Conservation (phyloP, 2,113 vertebrate species). For the Sciurus niger region DNA sequence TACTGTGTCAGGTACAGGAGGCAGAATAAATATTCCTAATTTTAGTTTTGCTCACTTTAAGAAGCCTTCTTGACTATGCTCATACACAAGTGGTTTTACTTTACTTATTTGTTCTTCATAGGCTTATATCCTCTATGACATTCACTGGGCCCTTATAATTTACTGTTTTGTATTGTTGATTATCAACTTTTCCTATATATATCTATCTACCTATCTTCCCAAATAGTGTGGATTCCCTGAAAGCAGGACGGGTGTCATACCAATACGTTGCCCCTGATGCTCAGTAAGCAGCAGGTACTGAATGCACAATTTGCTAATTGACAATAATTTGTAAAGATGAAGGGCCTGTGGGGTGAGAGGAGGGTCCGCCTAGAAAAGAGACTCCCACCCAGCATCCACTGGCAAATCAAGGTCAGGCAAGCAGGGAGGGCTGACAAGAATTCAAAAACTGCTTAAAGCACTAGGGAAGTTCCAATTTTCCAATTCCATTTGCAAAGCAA, state of each 20-base stretch:
- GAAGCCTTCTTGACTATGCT: neutral
- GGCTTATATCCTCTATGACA: neutral
- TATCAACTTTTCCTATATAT: slow-evolving; percentile 31
- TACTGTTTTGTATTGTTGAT: neutral
- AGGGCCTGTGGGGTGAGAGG: neutral
- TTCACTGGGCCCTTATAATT: neutral
- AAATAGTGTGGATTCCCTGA: slow-evolving; percentile 33
- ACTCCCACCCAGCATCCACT: too few species aligned
- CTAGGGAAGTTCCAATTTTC: neutral
- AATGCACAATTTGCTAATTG: neutral
- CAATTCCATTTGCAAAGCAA: slow-evolving; percentile 44
- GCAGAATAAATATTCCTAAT: slow-evolving; percentile 19
- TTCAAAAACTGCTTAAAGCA: neutral
- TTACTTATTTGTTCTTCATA: neutral
- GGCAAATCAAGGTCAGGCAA: neutral
- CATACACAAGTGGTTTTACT: slow-evolving; percentile 16
- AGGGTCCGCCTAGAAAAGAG: neutral
- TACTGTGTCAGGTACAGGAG: neutral
- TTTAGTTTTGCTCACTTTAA: neutral
- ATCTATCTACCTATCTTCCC: neutral
- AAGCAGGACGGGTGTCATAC: neutral
- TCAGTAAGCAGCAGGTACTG: neutral
- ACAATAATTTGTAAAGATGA: neutral
- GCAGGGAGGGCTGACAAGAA: neutral
- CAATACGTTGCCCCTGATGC: neutral